Base-by-base conservation (phyloP, 1,140 invertebrate species). In the Cydia splendana region DNA sequence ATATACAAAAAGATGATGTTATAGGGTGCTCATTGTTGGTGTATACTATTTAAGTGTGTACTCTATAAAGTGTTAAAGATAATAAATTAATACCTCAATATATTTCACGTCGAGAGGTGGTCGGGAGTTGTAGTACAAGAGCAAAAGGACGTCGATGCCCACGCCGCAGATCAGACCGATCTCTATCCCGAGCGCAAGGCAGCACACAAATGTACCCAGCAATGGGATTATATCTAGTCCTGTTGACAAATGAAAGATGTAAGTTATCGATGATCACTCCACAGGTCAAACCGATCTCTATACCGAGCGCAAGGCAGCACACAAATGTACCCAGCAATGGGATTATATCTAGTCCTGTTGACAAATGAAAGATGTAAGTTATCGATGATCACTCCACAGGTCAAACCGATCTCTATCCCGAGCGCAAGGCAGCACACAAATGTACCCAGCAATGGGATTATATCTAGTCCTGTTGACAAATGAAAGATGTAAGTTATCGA, bases 121-220 rank as follows among this genome's bases (percentile, higher is more conserved):
- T 84, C 96, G 94, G 2, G 97, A 96, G 81, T 95, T 95, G 77
- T 96, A 96, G 87, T 97, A 97, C 3, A 98, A 91, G n/a, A 98
- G 87, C 78, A 98, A 94, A 4, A 96, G 80, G 0, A 98, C 88
- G 85, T 98, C 97, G 9, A 98, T 93, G 0, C 91, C 93, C n/a
- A 98, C 95, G 13, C 98, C 98, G 84, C 96, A 95, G 15, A 98
- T 88, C 84, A 98, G 96, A 15, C 98, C 98, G 81, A 96, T 95
- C 93, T 98, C 97, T 3, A 98, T 94, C 6, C 96, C 96, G 78
- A 97, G 90, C 18, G 95, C 94, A 1, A 98, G 87, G 81, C 97
- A 97, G 62, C 95, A 94, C 1, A 97, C 28, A 74, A 98, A 96
- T 2, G 97, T 97, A 0, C 95, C 93, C 24, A 95, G 77, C 57